Percentiles rank a stretch among this genome's conserved stretches.
phyloP scores from a whole-genome alignment of 2,797 vertebrate genomes.

The Rhynchonycteris naso region DNA sequence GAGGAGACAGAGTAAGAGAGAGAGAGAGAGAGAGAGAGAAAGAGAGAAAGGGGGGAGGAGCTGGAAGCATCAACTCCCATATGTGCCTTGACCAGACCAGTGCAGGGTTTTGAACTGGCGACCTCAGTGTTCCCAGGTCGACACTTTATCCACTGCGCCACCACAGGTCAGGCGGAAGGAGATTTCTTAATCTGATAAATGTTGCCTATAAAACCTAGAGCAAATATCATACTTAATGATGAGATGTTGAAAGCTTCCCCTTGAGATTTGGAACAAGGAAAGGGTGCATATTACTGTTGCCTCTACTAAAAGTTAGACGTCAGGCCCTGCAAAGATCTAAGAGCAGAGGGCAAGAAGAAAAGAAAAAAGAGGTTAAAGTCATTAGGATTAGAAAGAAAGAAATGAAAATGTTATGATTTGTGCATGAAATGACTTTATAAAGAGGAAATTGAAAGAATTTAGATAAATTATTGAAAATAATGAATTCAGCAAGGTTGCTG shows the following conservation, averaged over 20 bases:
- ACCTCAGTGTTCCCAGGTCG: too few species aligned
- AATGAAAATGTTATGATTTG: not conserved
- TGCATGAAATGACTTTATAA: not conserved
- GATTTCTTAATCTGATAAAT: constrained; percentile 28
- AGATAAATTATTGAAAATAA: not conserved
- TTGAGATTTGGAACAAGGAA: not conserved
- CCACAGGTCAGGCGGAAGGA: too few species aligned
- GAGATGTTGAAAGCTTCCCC: constrained; percentile 44
- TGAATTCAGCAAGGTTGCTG: not conserved
- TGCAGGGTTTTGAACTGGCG: too few species aligned
- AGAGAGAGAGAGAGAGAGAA: too few species aligned
- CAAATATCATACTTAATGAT: constrained; percentile 48
- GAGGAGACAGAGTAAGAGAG: too few species aligned
- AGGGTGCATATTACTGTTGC: not conserved
- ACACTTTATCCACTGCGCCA: too few species aligned
- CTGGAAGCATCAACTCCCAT: too few species aligned
- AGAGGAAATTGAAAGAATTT: not conserved
- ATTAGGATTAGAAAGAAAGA: not conserved
- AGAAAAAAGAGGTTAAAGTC: not conserved
- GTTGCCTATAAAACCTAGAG: not conserved
- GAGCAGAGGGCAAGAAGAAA: not conserved
- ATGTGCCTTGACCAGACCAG: too few species aligned
- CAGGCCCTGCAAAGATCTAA: not conserved
- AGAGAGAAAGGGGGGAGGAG: too few species aligned
- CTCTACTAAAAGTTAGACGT: not conserved